These are phyloP conservation scores for Serinus canaria DNA, from an alignment of 2,113 vertebrate genomes.

Conservation along the genomic window DNA sequence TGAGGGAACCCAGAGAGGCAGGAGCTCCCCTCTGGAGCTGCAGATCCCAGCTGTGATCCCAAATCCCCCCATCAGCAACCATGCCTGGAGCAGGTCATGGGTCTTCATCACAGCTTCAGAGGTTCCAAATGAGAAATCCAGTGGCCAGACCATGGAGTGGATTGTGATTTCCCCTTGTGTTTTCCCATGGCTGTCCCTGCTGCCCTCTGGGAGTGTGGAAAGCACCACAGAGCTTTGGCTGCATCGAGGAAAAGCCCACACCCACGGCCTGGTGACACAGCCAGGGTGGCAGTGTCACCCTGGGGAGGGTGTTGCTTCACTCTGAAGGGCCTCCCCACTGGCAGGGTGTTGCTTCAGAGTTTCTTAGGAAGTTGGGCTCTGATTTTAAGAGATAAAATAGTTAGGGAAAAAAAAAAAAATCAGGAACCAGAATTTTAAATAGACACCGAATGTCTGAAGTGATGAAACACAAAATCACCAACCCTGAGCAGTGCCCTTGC, in stretches of 20 bases:
- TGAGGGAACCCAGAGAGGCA: background rate
- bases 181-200: background rate
- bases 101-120: background rate
- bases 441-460: background rate
- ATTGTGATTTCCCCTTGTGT: background rate
- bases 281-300: background rate
- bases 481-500: background rate
- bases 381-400: background rate
- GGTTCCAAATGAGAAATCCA: background rate
- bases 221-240: background rate
- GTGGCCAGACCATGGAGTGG: background rate
- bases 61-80: background rate
- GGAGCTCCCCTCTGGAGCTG: background rate
- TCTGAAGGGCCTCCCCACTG: background rate
- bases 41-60: background rate
- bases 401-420: background rate
- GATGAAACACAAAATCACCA: background rate
- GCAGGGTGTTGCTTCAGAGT: background rate
- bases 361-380: background rate
- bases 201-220: background rate
- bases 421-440: background rate
- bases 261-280: background rate
- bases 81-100: background rate
- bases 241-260: background rate
- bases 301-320: background rate